Evolutionary conservation across 2,888 invertebrate species (phyloP), one percentile per base, ranked within the genome.

Genomic region (Platycheirus rosarum): DNA sequence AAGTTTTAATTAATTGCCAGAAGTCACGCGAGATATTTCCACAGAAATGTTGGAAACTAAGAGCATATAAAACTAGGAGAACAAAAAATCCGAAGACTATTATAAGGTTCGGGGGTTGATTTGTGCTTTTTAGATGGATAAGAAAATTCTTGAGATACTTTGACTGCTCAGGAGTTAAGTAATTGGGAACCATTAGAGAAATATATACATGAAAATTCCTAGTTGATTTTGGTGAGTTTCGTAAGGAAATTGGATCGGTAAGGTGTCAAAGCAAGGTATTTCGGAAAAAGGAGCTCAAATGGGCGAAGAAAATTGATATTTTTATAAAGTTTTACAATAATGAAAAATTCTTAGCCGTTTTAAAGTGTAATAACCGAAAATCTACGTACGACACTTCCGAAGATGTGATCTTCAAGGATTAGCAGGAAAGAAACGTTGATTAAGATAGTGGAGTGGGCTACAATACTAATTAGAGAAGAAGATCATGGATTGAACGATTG

Each of bases 1-100:
- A 77, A 82, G 55, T 82, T 82, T 73, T 82, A 82, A 82, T 82
- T 82, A 82, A 82, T 82, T 49, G 62, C 68, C 40, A 68, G 71
- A 71, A 82, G 82, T 82, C 82, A 82, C 82, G 82, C 82, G 68
- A 82, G 73, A 82, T 77, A 82, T 82, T 82, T 82, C 77, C 71
- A 71, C 77, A 77, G 77, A 82, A 82, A 68, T 70, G 16, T 32
- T 32, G 29, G 8, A 32, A 82, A 68, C 55, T 68, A 53, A 23
- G 40, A n/a, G 42, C 29, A 32, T 53, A 37, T 40, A 60, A 75
- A 62, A 80, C 63, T 57, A 35, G 18, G 14, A 42, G 18, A 8
- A 13, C 14, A 7, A 14, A 46, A 18, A 18, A 40, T 18, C 7
- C 14, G 13, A 14, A 44, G 23, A 13, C n/a, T 11, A 13, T 0